Evolutionary conservation across 2,888 invertebrate genomes (phyloP).

Genomic region (Cataglyphis albicans): DNA sequence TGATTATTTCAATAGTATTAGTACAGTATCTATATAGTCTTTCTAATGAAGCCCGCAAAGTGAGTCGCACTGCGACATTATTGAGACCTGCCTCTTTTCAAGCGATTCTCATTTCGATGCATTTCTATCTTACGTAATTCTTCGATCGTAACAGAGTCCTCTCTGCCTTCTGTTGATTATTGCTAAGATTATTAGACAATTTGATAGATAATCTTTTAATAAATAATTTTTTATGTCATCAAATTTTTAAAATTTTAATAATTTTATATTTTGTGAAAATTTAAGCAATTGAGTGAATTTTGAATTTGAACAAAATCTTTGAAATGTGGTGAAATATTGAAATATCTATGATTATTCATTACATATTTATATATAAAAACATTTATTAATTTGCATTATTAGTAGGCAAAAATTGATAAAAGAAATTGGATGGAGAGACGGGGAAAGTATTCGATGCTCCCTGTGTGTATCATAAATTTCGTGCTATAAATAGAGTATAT

Average conservation of each 20-base stretch:
- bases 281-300: not conserved
- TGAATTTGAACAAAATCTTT: not conserved
- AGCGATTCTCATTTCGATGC: not conserved
- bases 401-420: not conserved
- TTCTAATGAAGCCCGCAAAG: conserved; percentile 59
- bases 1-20: conserved; percentile 8
- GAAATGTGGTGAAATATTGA: not conserved
- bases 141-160: not conserved
- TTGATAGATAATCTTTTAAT: not conserved
- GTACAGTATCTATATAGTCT: not conserved
- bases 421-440: not conserved
- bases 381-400: conserved; percentile 4
- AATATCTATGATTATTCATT: not conserved
- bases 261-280: not conserved
- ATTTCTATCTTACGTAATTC: conserved; percentile 13
- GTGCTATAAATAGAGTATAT: conserved; percentile 37
- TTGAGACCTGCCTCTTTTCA: conserved; percentile 21
- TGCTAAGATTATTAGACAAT: not conserved
- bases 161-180: not conserved
- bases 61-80: conserved; percentile 70
- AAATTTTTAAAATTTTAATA: not conserved
- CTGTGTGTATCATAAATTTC: conserved; percentile 36
- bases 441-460: not conserved
- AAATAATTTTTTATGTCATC: not conserved
- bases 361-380: not conserved